Evolutionary conservation across 2,113 vertebrate genomes (phyloP).

Genomic region (Labeo catla): DNA sequence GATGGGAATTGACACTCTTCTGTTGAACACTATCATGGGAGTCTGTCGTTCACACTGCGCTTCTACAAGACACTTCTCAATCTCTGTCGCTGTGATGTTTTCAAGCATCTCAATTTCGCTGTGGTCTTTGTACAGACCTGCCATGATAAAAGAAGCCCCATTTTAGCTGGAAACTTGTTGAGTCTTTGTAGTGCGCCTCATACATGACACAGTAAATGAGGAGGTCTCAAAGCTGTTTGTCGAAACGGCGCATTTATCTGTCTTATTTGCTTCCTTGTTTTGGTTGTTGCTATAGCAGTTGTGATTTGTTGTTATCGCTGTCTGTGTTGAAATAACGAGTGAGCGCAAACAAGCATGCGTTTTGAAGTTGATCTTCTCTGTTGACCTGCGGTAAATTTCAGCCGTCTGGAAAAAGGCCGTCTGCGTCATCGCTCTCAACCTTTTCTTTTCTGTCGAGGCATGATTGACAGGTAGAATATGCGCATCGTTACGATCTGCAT

Average conservation of each 20-base stretch:
- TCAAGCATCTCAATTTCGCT: constrained; percentile 32
- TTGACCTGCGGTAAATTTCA: constrained; percentile 23
- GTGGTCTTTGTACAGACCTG: constrained; percentile 26
- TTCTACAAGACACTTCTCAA: constrained; percentile 31
- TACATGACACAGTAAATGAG: constrained; percentile 31
- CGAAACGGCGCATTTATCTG: not conserved
- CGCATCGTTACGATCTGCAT: constrained; percentile 22
- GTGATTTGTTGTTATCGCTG: not conserved
- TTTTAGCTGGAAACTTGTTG: constrained; percentile 11
- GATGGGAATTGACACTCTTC: constrained; percentile 17
- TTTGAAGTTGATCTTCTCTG: constrained; percentile 23
- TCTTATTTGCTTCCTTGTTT: constrained; percentile 5
- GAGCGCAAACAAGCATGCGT: not conserved
- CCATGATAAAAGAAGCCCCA: constrained; percentile 12
- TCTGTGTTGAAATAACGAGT: constrained; percentile 35
- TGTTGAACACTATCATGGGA: constrained; percentile 15
- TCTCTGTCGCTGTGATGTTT: constrained; percentile 36
- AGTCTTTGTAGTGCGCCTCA: constrained; percentile 19
- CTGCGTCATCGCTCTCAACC: constrained; percentile 1
- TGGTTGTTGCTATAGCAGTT: constrained; percentile 6
- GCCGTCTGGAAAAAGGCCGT: not conserved
- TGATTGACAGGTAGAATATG: constrained; percentile 44
- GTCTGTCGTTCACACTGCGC: constrained; percentile 16
- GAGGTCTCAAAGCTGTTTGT: constrained; percentile 29
- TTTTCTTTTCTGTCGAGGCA: not conserved